Evolutionary conservation across 2,888 invertebrate genomes (phyloP).

Genomic region (Plebejus melissa): DNA sequence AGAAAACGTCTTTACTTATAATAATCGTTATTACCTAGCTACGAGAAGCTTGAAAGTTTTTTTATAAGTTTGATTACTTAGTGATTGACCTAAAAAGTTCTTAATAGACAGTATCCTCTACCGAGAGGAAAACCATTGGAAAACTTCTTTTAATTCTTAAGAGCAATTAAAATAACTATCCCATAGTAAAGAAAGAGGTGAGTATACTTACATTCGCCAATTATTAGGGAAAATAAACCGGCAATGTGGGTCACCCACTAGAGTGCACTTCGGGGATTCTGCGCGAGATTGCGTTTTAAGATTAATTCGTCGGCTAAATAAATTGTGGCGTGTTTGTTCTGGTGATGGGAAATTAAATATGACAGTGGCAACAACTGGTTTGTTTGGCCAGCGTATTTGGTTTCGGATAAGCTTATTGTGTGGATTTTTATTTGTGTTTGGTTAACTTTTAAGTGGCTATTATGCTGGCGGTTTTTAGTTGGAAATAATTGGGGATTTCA

Average conservation of each 20-base stretch:
- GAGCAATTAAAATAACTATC: not conserved
- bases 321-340: conserved; percentile 31
- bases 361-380: not conserved
- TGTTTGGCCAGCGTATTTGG: not conserved
- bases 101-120: no score
- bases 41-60: no score
- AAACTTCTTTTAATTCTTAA: no score
- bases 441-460: conserved; percentile 1
- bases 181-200: not conserved
- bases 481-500: not conserved
- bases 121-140: no score
- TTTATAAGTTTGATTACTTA: no score
- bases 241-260: conserved; percentile 28
- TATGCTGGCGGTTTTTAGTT: not conserved
- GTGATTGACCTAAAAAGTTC: no score
- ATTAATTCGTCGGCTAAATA: conserved; percentile 35
- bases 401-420: conserved; percentile 17
- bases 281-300: conserved; percentile 34
- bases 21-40: no score
- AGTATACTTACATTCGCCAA: not conserved
- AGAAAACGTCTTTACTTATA: no score
- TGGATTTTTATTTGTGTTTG: not conserved
- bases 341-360: conserved; percentile 23
- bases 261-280: conserved; percentile 36
- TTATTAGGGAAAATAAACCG: conserved; percentile 20